Conservation (phyloP, 1,140 invertebrate species). For the Euwallacea fornicatus region DNA sequence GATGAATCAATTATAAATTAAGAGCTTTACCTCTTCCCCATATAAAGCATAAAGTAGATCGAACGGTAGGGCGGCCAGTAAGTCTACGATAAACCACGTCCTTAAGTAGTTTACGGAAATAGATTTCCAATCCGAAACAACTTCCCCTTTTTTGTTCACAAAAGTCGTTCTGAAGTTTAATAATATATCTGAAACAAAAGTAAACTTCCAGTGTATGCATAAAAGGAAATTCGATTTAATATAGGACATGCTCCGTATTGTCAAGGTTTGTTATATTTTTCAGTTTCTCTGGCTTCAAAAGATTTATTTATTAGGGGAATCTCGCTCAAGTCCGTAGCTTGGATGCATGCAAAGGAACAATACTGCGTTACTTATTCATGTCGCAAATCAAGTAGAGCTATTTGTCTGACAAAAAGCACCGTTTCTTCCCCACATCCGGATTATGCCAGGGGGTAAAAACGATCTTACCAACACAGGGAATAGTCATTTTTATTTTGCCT, state of each 20-base stretch:
- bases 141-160: constrained; percentile 97
- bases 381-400: neutral
- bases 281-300: no score
- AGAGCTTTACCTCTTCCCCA: constrained; percentile 69
- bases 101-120: constrained; percentile 92
- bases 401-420: neutral
- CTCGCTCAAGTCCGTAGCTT: no score
- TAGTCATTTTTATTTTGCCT: constrained; percentile 9
- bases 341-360: neutral
- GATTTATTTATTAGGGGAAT: no score
- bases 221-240: no score
- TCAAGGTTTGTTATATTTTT: no score
- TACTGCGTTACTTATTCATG: neutral
- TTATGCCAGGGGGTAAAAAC: constrained; percentile 4
- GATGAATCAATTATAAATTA: no score
- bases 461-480: constrained; percentile 10
- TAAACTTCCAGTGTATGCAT: no score
- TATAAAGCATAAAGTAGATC: constrained; percentile 92
- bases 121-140: constrained; percentile 87
- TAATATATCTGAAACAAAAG: constrained; percentile 80
- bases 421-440: constrained; percentile 7
- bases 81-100: constrained; percentile 94
- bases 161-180: constrained; percentile 99
- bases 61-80: constrained; percentile 93
- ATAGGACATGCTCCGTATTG: no score